These are phyloP conservation scores for Bellardia pandia DNA, from an alignment of 2,888 invertebrate species.

Conservation along the genomic window DNA sequence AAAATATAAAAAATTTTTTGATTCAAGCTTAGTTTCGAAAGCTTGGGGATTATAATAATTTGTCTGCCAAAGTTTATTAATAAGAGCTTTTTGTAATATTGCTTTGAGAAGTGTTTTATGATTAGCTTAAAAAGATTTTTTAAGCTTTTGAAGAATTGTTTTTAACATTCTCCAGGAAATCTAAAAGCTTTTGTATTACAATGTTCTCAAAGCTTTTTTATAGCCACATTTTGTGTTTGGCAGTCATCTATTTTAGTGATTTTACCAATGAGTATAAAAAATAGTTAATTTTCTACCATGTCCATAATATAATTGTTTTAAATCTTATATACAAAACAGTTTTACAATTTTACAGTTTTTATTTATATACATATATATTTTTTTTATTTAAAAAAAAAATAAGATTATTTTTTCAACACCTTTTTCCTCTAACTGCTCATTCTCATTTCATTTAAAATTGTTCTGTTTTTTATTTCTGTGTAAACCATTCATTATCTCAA, in stretches of 20 bases:
- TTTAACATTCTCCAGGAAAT: too few species aligned
- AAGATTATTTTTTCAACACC: slow-evolving; percentile 25
- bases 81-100: too few species aligned
- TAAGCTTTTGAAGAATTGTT: too few species aligned
- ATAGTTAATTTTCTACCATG: slow-evolving; percentile 27
- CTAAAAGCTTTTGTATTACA: too few species aligned
- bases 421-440: slow-evolving; percentile 1
- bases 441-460: slow-evolving; percentile 32
- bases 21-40: too few species aligned
- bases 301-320: slow-evolving; percentile 48
- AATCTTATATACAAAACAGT: slow-evolving; percentile 42
- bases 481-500: slow-evolving; percentile 47
- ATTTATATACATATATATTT: slow-evolving; percentile 7
- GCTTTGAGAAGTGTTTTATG: too few species aligned
- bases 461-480: slow-evolving; percentile 7
- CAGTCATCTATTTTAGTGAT: background rate
- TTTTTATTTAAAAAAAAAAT: slow-evolving; percentile 21
- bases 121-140: too few species aligned
- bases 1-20: too few species aligned
- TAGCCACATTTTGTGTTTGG: background rate
- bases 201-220: too few species aligned
- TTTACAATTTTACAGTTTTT: slow-evolving; percentile 1
- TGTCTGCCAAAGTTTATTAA: too few species aligned
- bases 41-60: too few species aligned
- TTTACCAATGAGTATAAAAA: slow-evolving; percentile 30